Evolutionary conservation across 2,888 invertebrate genomes (phyloP).

Genomic region (Agriopis aurantiaria): DNA sequence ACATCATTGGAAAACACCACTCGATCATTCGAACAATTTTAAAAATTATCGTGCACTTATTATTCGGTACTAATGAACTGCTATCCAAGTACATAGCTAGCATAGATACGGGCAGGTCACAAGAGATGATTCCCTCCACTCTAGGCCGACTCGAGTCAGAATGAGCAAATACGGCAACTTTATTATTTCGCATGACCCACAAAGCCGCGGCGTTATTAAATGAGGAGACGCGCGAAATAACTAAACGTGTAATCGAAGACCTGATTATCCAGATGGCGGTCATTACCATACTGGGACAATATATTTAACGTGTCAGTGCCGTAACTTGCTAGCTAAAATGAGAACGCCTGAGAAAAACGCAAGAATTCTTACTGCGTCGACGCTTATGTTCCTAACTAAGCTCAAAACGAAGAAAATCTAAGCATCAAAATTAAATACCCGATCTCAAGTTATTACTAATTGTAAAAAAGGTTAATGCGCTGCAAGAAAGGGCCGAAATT

Average conservation of each 20-base stretch:
- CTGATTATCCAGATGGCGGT: slow-evolving; percentile 50
- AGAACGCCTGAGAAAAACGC: not conserved
- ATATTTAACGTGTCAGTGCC: slow-evolving; percentile 9
- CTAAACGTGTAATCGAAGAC: slow-evolving; percentile 45
- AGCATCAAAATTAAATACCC: too few species aligned
- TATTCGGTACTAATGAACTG: slow-evolving; percentile 5
- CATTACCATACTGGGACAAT: slow-evolving; percentile 51
- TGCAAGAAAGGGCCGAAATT: too few species aligned
- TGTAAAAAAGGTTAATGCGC: too few species aligned
- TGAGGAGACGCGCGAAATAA: slow-evolving; percentile 43
- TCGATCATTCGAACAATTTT: slow-evolving; percentile 27
- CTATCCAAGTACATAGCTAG: slow-evolving; percentile 8
- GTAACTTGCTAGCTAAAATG: slow-evolving; percentile 4
- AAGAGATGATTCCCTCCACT: slow-evolving; percentile 1
- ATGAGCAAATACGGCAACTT: not conserved
- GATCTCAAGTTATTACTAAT: too few species aligned
- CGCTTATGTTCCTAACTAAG: not conserved
- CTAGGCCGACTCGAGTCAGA: not conserved
- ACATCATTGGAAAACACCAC: slow-evolving; percentile 29
- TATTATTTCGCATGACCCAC: slow-evolving; percentile 9
- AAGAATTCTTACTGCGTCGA: too few species aligned
- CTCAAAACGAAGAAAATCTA: too few species aligned
- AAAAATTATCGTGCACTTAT: slow-evolving; percentile 12
- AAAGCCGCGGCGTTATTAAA: slow-evolving; percentile 34
- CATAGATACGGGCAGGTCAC: slow-evolving; percentile 2